These are phyloP conservation scores for Drosophila pruinosa DNA, from an alignment of 1,140 invertebrate genomes.

Conservation along the genomic window DNA sequence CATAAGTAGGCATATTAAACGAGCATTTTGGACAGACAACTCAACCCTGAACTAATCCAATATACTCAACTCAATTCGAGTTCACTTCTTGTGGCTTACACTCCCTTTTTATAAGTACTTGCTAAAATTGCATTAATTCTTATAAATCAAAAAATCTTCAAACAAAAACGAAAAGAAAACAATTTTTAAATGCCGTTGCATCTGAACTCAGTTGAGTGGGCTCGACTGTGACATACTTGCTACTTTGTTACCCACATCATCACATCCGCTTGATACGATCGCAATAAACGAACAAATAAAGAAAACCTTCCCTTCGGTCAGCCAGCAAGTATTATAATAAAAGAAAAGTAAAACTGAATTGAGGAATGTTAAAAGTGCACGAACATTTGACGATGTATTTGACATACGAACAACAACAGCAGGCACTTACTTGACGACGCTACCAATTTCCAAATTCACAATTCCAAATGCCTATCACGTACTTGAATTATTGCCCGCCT, in stretches of 20 bases:
- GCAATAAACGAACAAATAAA: neutral
- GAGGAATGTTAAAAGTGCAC: conserved; percentile 53
- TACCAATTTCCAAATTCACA: neutral
- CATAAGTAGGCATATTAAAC: conserved; percentile 28
- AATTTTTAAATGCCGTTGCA: neutral
- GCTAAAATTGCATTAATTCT: neutral
- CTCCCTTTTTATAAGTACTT: neutral
- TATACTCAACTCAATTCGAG: neutral
- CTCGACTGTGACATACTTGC: neutral
- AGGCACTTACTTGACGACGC: neutral
- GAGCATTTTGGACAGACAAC: neutral
- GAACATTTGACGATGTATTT: conserved; percentile 17
- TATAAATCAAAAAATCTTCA: neutral
- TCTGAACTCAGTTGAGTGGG: too few species aligned
- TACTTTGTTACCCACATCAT: neutral
- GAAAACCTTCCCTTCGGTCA: neutral
- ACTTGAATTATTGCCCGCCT: neutral
- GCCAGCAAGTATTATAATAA: neutral
- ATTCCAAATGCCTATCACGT: conserved; percentile 31
- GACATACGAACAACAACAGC: too few species aligned
- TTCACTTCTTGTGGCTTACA: neutral
- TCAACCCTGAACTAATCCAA: neutral
- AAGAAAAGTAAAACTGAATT: conserved; percentile 34
- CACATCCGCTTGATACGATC: neutral
- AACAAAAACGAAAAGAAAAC: neutral